These are phyloP conservation scores for Drosophila azteca DNA, from an alignment of 1,140 invertebrate genomes.

Conservation along the genomic window DNA sequence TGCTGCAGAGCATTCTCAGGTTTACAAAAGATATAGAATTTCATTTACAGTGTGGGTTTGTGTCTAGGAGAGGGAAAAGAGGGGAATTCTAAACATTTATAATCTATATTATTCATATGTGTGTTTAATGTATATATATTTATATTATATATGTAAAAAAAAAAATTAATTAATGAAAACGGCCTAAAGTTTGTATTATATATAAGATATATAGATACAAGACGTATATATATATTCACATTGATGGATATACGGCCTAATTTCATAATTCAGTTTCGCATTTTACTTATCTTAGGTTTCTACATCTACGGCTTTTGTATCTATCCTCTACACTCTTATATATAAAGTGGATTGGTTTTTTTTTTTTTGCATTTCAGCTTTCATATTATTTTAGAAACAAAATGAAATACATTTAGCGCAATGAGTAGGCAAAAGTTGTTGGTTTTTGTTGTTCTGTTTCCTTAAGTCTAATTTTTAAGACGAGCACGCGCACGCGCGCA, in stretches of 20 bases:
- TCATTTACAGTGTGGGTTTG: background rate
- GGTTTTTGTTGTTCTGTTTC: constrained; percentile 5
- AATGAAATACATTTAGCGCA: constrained; percentile 68
- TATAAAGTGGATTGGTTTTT: constrained; percentile 21
- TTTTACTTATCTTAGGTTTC: constrained; percentile 28
- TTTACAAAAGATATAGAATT: constrained; percentile 15
- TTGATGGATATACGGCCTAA: constrained; percentile 41
- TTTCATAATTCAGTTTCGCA: constrained; percentile 70
- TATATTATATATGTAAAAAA: constrained; percentile 18
- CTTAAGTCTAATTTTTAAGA: constrained; percentile 6
- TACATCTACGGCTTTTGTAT: background rate
- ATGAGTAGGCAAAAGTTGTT: constrained; percentile 56
- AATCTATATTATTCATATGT: constrained; percentile 26
- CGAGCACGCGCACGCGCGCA: constrained; percentile 1
- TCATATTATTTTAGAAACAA: constrained; percentile 76
- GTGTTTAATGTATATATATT: constrained; percentile 12
- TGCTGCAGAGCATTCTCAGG: constrained; percentile 7
- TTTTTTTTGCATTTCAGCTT: constrained; percentile 37
- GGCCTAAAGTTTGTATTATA: constrained; percentile 23
- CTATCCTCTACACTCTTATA: constrained; percentile 2
- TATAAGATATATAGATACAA: constrained; percentile 5
- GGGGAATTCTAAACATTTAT: constrained; percentile 25
- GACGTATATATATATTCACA: constrained; percentile 5
- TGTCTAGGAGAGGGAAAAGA: background rate
- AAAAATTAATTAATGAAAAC: constrained; percentile 26